Evolutionary conservation across 2,113 vertebrate species (phyloP), one percentile per base, ranked within the genome.

Genomic region (Tachysurus fulvidraco): DNA sequence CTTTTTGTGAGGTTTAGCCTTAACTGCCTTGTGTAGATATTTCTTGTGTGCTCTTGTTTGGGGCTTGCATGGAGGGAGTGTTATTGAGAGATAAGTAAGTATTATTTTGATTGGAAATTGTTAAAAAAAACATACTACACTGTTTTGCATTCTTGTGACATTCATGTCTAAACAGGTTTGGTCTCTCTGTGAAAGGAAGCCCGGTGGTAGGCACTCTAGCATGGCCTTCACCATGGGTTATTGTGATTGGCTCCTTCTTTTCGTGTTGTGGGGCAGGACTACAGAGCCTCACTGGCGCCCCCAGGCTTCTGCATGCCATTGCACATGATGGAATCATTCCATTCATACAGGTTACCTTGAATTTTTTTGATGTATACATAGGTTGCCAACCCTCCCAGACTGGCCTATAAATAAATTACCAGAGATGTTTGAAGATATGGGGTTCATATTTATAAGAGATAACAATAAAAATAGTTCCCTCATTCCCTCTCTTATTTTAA

Each of bases 191-290:
- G 52, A 94, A 96, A 84, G 96, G 95, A 85, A 97, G 94, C 64
- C 94, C 97, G 0, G 97, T 99, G 50, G 96, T 99, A 8, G 97
- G 97, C 71, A 94, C 94, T 2, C 93, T 99, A 92, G 96, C 98
- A 54, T 99, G 98, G 98, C 98, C 98, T 0, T 99, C 98, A 11
- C 97, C 97, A 0, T 98, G 96, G 98, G 96, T 99, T 79, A 98
- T 99, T 83, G 97, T 99, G 89, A 99, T 99, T 21, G 98, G 98
- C 86, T 99, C 98, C 0, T 99, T 99, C 92, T 99, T 99, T 92
- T 98, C 98, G 71, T 98, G 98, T 1, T 98, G 97, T n/a, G 98
- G 98, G 14, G 98, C 97, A 0, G 98, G 96, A 69, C 95, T 99
- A 21, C 98, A 99, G 92, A 98, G 98, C 83, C 96, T 99, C 78